A percentile compares a stretch with the other conserved stretches of the same genome.
phyloP scores from a whole-genome alignment of 2,113 vertebrate genomes.

The Phalacrocorax brasilianus region DNA sequence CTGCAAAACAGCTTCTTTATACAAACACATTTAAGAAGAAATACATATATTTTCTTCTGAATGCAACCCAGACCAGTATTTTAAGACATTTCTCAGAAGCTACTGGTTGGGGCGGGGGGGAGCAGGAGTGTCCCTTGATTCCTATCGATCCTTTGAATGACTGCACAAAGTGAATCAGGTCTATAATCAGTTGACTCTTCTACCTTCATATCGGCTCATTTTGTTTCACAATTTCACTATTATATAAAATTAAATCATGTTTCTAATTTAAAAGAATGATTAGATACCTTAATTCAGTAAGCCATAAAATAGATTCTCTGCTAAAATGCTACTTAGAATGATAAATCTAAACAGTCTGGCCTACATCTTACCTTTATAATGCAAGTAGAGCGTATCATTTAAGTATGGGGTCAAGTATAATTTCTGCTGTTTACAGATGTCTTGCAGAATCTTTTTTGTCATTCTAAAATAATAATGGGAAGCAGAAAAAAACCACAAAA shows the following conservation, averaged over 20 bases:
- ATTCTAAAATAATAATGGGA: slow-evolving; percentile 75
- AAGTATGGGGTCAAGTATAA: slow-evolving; percentile 86
- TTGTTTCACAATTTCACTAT: neutral
- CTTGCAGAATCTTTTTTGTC: slow-evolving; percentile 85
- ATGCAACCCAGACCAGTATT: neutral
- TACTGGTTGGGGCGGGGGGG: neutral
- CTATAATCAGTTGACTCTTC: neutral
- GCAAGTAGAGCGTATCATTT: slow-evolving; percentile 91
- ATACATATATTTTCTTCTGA: neutral
- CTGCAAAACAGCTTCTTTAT: neutral
- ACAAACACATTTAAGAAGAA: neutral
- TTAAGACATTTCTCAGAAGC: neutral
- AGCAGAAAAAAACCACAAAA: neutral
- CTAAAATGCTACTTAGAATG: neutral
- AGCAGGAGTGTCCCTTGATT: neutral
- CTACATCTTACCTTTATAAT: slow-evolving; percentile 86
- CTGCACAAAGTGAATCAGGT: neutral
- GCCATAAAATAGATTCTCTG: neutral
- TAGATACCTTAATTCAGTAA: neutral
- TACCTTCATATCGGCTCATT: neutral
- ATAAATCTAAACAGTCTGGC: neutral
- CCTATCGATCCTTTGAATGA: neutral
- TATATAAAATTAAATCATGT: neutral
- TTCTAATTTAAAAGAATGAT: neutral
- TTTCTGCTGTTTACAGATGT: slow-evolving; percentile 89